Evolutionary conservation across 1,140 invertebrate genomes (phyloP).

Genomic region (Heliconius congener): DNA sequence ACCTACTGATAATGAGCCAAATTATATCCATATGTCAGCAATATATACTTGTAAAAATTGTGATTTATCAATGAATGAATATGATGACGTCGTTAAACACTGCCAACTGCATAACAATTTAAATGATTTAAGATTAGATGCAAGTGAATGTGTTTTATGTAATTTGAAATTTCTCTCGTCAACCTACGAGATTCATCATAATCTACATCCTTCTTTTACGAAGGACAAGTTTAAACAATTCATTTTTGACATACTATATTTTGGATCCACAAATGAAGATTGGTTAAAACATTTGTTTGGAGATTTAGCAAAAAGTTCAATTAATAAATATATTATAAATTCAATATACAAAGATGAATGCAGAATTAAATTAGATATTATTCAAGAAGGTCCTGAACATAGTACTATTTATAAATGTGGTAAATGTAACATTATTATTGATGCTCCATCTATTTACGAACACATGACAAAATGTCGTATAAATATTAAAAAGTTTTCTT

Average conservation of each 20-base stretch:
- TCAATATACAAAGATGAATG: conserved; percentile 59
- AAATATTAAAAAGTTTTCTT: conserved; percentile 44
- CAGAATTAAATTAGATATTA: conserved; percentile 55
- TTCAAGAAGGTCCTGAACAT: conserved; percentile 48
- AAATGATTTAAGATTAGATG: conserved; percentile 30
- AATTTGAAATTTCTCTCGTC: conserved; percentile 41
- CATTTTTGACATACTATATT: conserved; percentile 55
- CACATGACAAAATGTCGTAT: conserved; percentile 43
- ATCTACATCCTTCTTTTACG: conserved; percentile 37
- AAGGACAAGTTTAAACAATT: conserved; percentile 35
- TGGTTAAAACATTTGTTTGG: conserved; percentile 60
- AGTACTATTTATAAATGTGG: conserved; percentile 59
- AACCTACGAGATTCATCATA: conserved; percentile 43
- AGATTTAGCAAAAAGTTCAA: conserved; percentile 31
- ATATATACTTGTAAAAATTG: conserved; percentile 57
- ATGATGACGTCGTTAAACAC: conserved; percentile 63
- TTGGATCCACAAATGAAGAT: conserved; percentile 49
- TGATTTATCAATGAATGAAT: conserved; percentile 46
- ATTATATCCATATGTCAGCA: neutral
- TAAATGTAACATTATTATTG: conserved; percentile 53
- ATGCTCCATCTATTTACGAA: conserved; percentile 43
- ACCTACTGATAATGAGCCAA: neutral
- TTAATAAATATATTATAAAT: conserved; percentile 44
- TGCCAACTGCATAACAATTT: conserved; percentile 56
- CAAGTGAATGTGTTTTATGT: conserved; percentile 47